Percentiles rank a stretch among this genome's conserved stretches.
Conservation (phyloP, 2,888 invertebrate genomes). For the Orthosia gracilis region DNA sequence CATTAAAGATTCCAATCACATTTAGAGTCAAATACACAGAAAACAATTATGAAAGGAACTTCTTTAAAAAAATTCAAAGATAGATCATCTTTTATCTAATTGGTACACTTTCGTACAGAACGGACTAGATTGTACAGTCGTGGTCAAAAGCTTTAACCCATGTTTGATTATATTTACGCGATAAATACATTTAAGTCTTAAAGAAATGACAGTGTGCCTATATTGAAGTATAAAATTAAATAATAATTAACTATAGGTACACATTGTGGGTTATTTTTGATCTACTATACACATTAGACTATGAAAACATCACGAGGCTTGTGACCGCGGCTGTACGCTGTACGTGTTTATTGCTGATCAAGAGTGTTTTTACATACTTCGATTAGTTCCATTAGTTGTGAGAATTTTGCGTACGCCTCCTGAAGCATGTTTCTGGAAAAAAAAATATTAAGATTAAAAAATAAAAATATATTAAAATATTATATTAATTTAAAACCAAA, state of each 20-base stretch:
- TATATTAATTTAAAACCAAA: background rate
- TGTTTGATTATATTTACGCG: constrained; percentile 13
- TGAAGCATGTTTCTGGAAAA: constrained; percentile 86
- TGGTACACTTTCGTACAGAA: constrained; percentile 77
- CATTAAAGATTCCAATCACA: constrained; percentile 37
- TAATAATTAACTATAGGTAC: constrained; percentile 43
- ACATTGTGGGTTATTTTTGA: constrained; percentile 38
- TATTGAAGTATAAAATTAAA: constrained; percentile 39
- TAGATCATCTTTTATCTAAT: constrained; percentile 64
- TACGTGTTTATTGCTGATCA: constrained; percentile 47
- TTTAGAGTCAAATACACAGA: constrained; percentile 33
- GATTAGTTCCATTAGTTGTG: constrained; percentile 80
- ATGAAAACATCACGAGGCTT: constrained; percentile 51
- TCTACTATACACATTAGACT: constrained; percentile 54
- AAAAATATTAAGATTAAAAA: too few species aligned
- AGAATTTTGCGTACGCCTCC: constrained; percentile 83
- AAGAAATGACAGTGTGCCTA: constrained; percentile 30
- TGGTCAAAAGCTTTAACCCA: constrained; percentile 68
- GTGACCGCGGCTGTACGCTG: constrained; percentile 72
- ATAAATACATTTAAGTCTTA: constrained; percentile 48
- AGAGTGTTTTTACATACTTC: constrained; percentile 76
- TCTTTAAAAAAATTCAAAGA: constrained; percentile 68
- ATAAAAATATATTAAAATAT: too few species aligned
- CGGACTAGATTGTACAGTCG: constrained; percentile 78
- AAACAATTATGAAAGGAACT: constrained; percentile 72